These are phyloP conservation scores for Melolontha melolontha DNA, from an alignment of 2,888 invertebrate genomes.

Conservation along the genomic window DNA sequence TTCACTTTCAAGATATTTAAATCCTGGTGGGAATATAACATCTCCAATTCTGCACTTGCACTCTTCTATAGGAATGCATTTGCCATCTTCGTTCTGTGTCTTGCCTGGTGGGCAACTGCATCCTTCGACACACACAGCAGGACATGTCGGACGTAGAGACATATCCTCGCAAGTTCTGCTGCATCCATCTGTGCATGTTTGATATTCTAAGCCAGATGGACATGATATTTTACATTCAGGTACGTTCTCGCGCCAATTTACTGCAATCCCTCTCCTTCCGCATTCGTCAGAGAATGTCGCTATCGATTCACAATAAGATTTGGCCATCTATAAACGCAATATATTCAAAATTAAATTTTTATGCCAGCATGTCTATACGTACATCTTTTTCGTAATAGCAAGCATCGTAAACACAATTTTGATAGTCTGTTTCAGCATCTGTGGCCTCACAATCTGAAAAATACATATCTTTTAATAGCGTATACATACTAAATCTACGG, in stretches of 20 bases:
- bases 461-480: background rate
- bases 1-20: too few relatives aligned
- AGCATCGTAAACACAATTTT: constrained; percentile 36
- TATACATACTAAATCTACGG: too few relatives aligned
- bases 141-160: background rate
- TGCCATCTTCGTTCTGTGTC: too few relatives aligned
- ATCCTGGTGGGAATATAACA: too few relatives aligned
- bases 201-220: constrained; percentile 3
- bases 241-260: background rate
- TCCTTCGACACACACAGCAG: background rate
- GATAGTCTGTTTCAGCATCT: constrained; percentile 19
- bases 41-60: too few relatives aligned
- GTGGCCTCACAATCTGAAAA: constrained; percentile 4
- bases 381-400: constrained; percentile 32
- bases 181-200: background rate
- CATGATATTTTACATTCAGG: background rate
- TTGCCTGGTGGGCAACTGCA: too few relatives aligned
- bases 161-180: background rate
- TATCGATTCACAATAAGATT: background rate
- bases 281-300: background rate
- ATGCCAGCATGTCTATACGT: background rate
- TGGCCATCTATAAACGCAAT: too few relatives aligned
- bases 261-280: background rate
- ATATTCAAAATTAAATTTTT: background rate
- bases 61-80: too few relatives aligned